Conservation (phyloP, 2,113 vertebrate genomes). For the Podilymbus podiceps region DNA sequence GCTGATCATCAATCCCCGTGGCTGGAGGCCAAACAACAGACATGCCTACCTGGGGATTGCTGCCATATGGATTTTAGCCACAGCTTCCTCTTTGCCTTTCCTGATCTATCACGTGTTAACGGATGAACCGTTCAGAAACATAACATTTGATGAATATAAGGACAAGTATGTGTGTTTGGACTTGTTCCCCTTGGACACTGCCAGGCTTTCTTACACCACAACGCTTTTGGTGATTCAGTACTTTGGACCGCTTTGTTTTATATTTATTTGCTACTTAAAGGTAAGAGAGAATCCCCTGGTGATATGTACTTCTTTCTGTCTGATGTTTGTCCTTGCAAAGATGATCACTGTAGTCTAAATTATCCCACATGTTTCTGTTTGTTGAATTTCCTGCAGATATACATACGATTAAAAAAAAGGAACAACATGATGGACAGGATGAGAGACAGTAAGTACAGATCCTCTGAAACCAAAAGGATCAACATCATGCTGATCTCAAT, state of each 20-base stretch:
- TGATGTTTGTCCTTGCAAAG: background rate
- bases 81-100: conserved; percentile 83
- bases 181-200: conserved; percentile 80
- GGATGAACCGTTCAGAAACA: conserved; percentile 81
- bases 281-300: conserved; percentile 66
- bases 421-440: conserved; percentile 87
- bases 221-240: conserved; percentile 85
- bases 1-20: conserved; percentile 85
- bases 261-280: conserved; percentile 91
- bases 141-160: conserved; percentile 79
- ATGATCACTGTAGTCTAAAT: background rate
- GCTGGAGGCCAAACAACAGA: conserved; percentile 84
- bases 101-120: conserved; percentile 80
- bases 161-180: conserved; percentile 87
- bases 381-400: conserved; percentile 77
- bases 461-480: conserved; percentile 83
- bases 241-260: conserved; percentile 84
- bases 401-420: conserved; percentile 81
- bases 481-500: conserved; percentile 88
- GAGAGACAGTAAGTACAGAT: conserved; percentile 84
- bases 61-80: conserved; percentile 82
- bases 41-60: conserved; percentile 84
- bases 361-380: background rate
- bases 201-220: conserved; percentile 82
- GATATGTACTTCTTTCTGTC: background rate